A percentile compares a stretch with the other conserved stretches of the same genome.
These are phyloP conservation scores for Leptogaster cylindrica DNA, from an alignment of 2,888 invertebrate species.

Conservation along the genomic window DNA sequence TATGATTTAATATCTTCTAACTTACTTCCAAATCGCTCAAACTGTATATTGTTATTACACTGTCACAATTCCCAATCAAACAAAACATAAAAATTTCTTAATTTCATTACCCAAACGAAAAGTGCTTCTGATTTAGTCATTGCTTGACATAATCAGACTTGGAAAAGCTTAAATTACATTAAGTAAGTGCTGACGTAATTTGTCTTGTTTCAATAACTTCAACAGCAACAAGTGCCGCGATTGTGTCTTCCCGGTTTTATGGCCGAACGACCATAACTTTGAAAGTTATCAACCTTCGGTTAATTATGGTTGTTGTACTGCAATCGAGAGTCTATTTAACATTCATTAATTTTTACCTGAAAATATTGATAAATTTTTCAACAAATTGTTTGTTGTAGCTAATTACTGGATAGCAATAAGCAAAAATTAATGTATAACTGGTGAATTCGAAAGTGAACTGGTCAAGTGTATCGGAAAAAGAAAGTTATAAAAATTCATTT, in stretches of 20 bases:
- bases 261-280: slow-evolving; percentile 29
- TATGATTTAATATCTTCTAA: too few relatives aligned
- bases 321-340: background rate
- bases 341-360: too few relatives aligned
- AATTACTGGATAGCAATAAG: background rate
- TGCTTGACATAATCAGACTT: too few relatives aligned
- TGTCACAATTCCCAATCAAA: too few relatives aligned
- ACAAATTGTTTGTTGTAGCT: background rate
- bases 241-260: background rate
- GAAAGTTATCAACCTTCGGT: slow-evolving; percentile 26
- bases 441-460: slow-evolving; percentile 18
- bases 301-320: slow-evolving; percentile 7
- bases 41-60: too few relatives aligned
- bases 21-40: too few relatives aligned
- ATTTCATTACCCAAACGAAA: too few relatives aligned
- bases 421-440: background rate
- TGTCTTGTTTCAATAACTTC: too few relatives aligned
- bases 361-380: background rate
- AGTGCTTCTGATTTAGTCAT: too few relatives aligned
- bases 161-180: too few relatives aligned
- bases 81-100: too few relatives aligned
- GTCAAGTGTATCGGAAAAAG: slow-evolving; percentile 21
- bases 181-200: too few relatives aligned
- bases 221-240: slow-evolving; percentile 7
- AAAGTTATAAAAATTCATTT: slow-evolving; percentile 27